These are phyloP conservation scores for Steromphala cineraria DNA, from an alignment of 2,888 invertebrate species.

Conservation along the genomic window DNA sequence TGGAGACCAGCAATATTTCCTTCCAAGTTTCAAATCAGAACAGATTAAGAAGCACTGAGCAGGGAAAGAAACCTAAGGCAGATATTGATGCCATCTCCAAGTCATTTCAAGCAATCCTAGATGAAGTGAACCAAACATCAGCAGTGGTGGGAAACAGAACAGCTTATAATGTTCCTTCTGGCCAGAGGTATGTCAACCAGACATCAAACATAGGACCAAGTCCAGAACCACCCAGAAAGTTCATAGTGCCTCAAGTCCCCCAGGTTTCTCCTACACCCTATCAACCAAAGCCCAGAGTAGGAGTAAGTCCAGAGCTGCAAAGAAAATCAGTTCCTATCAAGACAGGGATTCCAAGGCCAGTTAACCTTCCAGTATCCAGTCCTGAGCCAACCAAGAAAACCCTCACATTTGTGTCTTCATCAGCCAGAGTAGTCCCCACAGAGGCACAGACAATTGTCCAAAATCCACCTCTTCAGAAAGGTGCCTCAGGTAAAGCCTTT, in stretches of 20 bases:
- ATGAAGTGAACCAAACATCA: slow-evolving; percentile 49
- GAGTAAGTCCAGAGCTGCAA: slow-evolving; percentile 1
- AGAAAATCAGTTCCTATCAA: background rate
- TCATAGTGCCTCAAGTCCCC: slow-evolving; percentile 7
- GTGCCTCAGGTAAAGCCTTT: background rate
- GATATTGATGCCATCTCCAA: slow-evolving; percentile 66
- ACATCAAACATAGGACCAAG: background rate
- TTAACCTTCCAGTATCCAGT: background rate
- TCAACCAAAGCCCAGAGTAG: slow-evolving; percentile 24
- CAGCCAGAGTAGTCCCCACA: slow-evolving; percentile 2
- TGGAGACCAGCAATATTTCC: slow-evolving; percentile 31
- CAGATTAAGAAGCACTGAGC: slow-evolving; percentile 40
- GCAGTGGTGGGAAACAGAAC: slow-evolving; percentile 6
- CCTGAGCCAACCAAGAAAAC: background rate
- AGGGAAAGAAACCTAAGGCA: slow-evolving; percentile 58
- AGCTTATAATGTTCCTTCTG: background rate
- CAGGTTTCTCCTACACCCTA: slow-evolving; percentile 23
- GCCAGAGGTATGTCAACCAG: background rate
- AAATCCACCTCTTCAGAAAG: background rate
- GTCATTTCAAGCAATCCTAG: slow-evolving; percentile 64
- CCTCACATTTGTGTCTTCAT: background rate
- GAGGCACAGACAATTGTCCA: background rate
- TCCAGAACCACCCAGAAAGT: slow-evolving; percentile 6
- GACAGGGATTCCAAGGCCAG: background rate
- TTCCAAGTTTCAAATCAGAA: slow-evolving; percentile 20